Percentiles rank a stretch among this genome's conserved stretches.
phyloP scores from a whole-genome alignment of 2,113 vertebrate species.

The Capricornis sumatraensis region DNA sequence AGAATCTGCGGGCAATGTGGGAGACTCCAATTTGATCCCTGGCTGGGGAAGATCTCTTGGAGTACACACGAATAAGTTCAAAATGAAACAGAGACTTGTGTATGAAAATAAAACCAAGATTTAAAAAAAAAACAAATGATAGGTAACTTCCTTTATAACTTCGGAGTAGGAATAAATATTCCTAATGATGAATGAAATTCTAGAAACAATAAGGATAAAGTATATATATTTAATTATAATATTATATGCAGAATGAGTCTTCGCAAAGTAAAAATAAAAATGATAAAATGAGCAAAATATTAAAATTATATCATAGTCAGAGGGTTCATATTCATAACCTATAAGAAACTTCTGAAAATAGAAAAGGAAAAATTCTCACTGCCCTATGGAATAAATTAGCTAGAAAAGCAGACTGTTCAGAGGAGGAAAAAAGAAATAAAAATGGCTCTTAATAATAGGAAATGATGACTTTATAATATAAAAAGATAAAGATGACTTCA shows the following conservation, averaged over 20 bases:
- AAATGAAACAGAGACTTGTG: neutral
- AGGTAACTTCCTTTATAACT: neutral
- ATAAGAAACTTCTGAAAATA: neutral
- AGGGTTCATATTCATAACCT: neutral
- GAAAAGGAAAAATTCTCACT: neutral
- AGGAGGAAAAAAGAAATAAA: neutral
- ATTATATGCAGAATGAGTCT: neutral
- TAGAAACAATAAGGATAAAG: neutral
- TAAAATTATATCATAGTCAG: neutral
- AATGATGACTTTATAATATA: neutral
- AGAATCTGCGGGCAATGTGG: neutral
- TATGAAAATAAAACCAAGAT: neutral
- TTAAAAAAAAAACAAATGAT: neutral
- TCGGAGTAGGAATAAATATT: neutral
- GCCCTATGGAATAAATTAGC: neutral
- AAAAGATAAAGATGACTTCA: neutral
- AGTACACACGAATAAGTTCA: neutral
- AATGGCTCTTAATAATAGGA: neutral
- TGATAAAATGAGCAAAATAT: neutral
- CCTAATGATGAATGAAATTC: neutral
- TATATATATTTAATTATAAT: neutral
- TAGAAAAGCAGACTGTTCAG: neutral
- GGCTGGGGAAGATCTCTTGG: neutral
- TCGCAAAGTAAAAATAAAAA: neutral
- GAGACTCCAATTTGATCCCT: neutral